phyloP scores from a whole-genome alignment of 2,888 invertebrate species.

The Drepana falcataria region DNA sequence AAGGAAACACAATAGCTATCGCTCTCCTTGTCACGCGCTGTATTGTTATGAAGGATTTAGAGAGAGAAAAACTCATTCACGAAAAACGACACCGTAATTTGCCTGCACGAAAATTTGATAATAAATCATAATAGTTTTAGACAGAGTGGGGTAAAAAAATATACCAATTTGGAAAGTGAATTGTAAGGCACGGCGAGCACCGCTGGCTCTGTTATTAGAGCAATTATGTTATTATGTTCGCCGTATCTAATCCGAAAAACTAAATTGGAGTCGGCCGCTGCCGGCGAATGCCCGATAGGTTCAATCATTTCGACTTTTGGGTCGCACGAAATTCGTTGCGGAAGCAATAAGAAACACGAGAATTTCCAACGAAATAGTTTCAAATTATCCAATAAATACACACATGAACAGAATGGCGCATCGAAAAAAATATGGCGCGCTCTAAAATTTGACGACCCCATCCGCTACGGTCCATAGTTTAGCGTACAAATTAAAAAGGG shows the following conservation, averaged over 20 bases:
- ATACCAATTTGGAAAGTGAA: constrained; percentile 79
- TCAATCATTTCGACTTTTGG: constrained; percentile 73
- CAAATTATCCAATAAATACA: constrained; percentile 62
- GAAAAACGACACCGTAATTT: constrained; percentile 70
- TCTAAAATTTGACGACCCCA: constrained; percentile 47
- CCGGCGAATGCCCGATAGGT: constrained; percentile 75
- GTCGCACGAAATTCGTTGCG: constrained; percentile 78
- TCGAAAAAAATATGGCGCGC: constrained; percentile 37
- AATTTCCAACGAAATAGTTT: constrained; percentile 57
- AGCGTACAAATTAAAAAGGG: constrained; percentile 75
- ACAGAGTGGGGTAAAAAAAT: constrained; percentile 72
- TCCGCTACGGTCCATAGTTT: constrained; percentile 66
- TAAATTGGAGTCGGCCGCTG: constrained; percentile 77
- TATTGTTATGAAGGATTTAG: constrained; percentile 26
- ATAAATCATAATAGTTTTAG: constrained; percentile 79
- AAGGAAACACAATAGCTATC: constrained; percentile 56
- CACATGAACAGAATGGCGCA: constrained; percentile 46
- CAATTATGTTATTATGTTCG: constrained; percentile 79
- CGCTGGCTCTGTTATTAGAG: constrained; percentile 72
- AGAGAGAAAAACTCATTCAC: constrained; percentile 57
- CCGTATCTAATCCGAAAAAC: constrained; percentile 78
- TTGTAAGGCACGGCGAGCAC: constrained; percentile 73
- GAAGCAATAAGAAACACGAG: constrained; percentile 78
- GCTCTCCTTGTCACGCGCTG: constrained; percentile 48
- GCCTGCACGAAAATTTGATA: constrained; percentile 77